Evolutionary conservation across 2,888 invertebrate genomes (phyloP), one percentile per base, ranked within the genome.

Genomic region (Hyalella azteca): DNA sequence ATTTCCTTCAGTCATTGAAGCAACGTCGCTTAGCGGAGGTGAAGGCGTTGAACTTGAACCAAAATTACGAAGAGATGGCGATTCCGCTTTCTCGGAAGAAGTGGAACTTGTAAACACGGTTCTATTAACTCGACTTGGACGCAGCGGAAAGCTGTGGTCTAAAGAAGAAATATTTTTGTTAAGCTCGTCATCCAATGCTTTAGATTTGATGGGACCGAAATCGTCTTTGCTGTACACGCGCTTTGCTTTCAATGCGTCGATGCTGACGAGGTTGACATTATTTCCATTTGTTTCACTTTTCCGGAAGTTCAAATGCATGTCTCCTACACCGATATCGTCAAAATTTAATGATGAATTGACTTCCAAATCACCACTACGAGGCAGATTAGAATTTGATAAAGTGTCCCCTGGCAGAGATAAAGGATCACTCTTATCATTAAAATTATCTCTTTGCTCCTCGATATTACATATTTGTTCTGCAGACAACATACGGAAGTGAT

Each of bases 141-240:
- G 39, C 19, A 66, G 36, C 5, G 39, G 66, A 9, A 66, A 36
- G 9, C n/a, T 36, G 26, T 78, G 60, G 60, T 83, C 80, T 41
- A 83, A 48, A 4, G 79, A 81, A 19, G 80, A 80, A 5, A 83
- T 77, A 49, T 81, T 83, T 40, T 79, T 83, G 32, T 78, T 77
- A 13, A 83, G 66, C 32, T 81, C 81, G 13, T 81, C 80, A 13
- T 82, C 81, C 5, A 49, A 32, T 32, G 80, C 77, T 41, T 75
- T 77, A 11, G 66, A 66, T 36, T 78, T 80, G 48, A 80, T 80
- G 39, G 73, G 54, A 3, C 79, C 80, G 78, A 83, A 83, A 77
- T 83, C 83, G 29, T 79, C 81, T 49, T 84, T 84, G 39, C 41
- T 81, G 66, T 84, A 84, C 15, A 66, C 66, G 29, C 73, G 48